Conservation (phyloP, 2,888 invertebrate species). For the Hirtodrosophila cameraria region DNA sequence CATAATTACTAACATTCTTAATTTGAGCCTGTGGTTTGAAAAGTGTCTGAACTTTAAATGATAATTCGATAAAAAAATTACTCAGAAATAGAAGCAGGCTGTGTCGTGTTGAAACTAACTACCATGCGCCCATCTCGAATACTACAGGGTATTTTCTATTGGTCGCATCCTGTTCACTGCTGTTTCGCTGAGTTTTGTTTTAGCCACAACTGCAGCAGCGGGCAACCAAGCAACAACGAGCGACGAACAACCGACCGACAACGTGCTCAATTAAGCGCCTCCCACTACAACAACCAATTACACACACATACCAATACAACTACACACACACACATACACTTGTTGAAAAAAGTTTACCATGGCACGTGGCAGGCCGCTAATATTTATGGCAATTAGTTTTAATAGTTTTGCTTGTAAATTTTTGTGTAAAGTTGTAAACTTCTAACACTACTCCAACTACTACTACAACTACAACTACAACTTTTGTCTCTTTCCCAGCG, state of each 20-base stretch:
- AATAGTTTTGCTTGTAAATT: constrained; percentile 74
- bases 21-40: too few species aligned
- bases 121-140: too few species aligned
- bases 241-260: constrained; percentile 26
- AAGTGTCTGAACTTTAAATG: too few species aligned
- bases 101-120: too few species aligned
- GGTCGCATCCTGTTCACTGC: constrained; percentile 20
- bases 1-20: too few species aligned
- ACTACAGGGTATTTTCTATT: constrained; percentile 10
- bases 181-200: constrained; percentile 43
- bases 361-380: constrained; percentile 72
- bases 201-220: constrained; percentile 44
- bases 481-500: neutral
- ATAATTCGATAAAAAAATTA: too few species aligned
- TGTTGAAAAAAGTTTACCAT: constrained; percentile 43
- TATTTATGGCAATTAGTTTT: constrained; percentile 78
- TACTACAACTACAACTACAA: constrained; percentile 11
- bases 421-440: constrained; percentile 61
- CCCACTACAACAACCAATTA: constrained; percentile 8
- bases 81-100: too few species aligned
- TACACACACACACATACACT: constrained; percentile 5
- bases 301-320: constrained; percentile 8
- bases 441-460: constrained; percentile 22
- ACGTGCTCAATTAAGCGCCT: constrained; percentile 72
- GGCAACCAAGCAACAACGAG: constrained; percentile 15